Evolutionary conservation across 2,797 vertebrate species (phyloP).

Genomic region (Rhinoraja longicauda): DNA sequence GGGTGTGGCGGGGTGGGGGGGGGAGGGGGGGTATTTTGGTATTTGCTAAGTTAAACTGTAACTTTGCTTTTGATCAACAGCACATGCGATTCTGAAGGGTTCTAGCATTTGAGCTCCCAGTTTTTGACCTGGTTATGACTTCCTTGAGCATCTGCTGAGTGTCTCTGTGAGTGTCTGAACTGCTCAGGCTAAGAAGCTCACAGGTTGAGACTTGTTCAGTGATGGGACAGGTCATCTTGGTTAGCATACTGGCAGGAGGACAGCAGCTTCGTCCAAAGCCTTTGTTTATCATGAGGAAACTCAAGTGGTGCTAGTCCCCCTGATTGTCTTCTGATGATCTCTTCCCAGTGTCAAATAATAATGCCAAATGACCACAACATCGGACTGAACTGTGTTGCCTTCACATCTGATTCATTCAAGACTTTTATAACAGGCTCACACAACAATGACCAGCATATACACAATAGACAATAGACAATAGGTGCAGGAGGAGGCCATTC

Average conservation of each 20-base stretch:
- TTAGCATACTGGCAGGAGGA: not conserved
- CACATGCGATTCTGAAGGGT: too few relatives aligned
- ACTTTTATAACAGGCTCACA: not conserved
- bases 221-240: not conserved
- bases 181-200: not conserved
- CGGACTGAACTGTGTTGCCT: not conserved
- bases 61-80: not conserved
- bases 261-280: not conserved
- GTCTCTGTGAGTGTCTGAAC: not conserved
- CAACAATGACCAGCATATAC: not conserved
- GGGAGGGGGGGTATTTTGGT: too few relatives aligned
- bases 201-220: not conserved
- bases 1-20: too few relatives aligned
- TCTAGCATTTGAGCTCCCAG: too few relatives aligned
- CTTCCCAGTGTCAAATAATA: not conserved
- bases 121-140: not conserved
- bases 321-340: not conserved
- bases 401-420: not conserved
- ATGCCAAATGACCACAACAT: not conserved
- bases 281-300: not conserved
- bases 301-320: not conserved
- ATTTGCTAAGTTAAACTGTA: not conserved
- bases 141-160: not conserved
- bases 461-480: too few relatives aligned
- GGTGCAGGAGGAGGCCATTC: too few relatives aligned